These are phyloP conservation scores for Pocillopora grandis DNA, from an alignment of 92 coral and sea anemone species.

Conservation along the genomic window DNA sequence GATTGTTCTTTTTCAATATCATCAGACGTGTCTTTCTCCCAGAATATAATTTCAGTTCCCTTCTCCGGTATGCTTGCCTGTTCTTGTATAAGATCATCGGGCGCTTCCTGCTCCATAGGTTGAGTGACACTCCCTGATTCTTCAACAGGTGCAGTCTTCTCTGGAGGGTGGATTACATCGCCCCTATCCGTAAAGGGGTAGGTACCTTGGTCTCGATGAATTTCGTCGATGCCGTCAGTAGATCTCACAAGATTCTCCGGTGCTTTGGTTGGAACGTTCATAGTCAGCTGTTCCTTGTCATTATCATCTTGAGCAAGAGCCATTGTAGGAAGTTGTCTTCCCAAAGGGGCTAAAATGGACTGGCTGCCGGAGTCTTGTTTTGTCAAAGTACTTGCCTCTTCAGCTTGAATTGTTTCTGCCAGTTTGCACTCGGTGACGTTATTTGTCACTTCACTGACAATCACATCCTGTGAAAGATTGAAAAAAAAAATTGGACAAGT, in stretches of 20 bases:
- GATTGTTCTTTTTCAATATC: slow-evolving; percentile 1
- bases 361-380: slow-evolving; percentile 50
- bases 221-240: neutral
- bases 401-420: slow-evolving; percentile 13
- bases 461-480: slow-evolving; percentile 4
- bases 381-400: slow-evolving; percentile 14
- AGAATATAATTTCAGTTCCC: too few species aligned
- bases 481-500: neutral
- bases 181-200: slow-evolving; percentile 5
- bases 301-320: neutral
- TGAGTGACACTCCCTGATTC: slow-evolving; percentile 17
- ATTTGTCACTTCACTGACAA: neutral
- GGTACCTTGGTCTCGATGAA: neutral
- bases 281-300: neutral
- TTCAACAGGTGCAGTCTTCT: slow-evolving; percentile 5
- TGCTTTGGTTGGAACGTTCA: neutral
- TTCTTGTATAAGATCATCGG: neutral
- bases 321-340: neutral
- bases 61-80: slow-evolving; percentile 2
- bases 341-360: slow-evolving; percentile 42
- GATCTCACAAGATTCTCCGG: neutral
- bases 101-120: neutral
- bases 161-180: slow-evolving; percentile 3
- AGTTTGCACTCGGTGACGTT: neutral
- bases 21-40: neutral